Evolutionary conservation across 2,113 vertebrate genomes (phyloP).

Genomic region (Microcebus ravelobensis): DNA sequence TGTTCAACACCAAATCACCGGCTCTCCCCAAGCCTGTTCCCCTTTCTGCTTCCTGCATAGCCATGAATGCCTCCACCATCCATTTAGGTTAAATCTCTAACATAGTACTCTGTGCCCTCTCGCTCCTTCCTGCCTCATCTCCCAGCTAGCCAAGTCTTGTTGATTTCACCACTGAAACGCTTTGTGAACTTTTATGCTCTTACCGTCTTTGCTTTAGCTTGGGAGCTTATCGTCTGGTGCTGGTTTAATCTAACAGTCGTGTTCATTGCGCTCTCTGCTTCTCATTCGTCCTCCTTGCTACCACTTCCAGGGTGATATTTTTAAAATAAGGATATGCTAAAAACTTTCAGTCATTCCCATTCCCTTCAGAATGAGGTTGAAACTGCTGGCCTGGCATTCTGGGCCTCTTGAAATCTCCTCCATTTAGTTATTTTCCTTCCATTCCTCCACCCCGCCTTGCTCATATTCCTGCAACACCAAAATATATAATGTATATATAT

Average conservation of each 20-base stretch:
- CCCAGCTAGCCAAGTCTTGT: not conserved
- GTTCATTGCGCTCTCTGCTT: not conserved
- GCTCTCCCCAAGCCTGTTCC: not conserved
- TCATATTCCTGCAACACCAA: not conserved
- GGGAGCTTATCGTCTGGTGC: not conserved
- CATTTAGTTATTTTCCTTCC: not conserved
- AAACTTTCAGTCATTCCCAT: not conserved
- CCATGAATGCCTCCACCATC: not conserved
- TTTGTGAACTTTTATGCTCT: not conserved
- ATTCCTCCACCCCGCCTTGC: not conserved
- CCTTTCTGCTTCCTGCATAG: not conserved
- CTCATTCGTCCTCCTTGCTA: not conserved
- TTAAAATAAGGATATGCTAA: not conserved
- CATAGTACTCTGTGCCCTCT: not conserved
- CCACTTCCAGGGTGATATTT: not conserved
- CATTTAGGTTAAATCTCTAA: not conserved
- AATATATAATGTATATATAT: not conserved
- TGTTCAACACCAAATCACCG: not conserved
- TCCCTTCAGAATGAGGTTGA: not conserved
- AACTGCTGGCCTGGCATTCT: not conserved
- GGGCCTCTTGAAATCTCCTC: constrained; percentile 25
- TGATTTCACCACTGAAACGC: not conserved
- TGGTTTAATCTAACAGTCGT: not conserved
- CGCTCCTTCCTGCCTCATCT: not conserved
- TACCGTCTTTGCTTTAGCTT: not conserved